phyloP scores from a whole-genome alignment of 1,140 invertebrate species.

The Drosophila repleta region DNA sequence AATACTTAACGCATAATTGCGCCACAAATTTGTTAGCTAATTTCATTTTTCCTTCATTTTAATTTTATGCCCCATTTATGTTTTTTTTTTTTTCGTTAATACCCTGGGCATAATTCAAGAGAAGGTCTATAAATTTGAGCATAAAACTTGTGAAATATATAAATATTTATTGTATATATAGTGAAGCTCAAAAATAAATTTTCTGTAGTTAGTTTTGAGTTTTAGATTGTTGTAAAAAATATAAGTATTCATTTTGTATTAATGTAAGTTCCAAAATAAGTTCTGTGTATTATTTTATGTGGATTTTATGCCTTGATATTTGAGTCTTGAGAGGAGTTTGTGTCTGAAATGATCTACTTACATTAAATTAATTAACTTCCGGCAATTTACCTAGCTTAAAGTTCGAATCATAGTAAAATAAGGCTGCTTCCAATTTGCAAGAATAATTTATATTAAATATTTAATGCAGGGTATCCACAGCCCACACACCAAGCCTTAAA shows the following conservation, averaged over 20 bases:
- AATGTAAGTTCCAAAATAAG: too few relatives aligned
- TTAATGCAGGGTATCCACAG: conserved; percentile 1
- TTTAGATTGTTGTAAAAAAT: neutral
- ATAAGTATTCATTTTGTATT: too few relatives aligned
- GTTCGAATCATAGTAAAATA: too few relatives aligned
- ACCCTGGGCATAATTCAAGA: conserved; percentile 10
- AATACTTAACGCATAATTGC: conserved; percentile 71
- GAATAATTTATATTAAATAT: too few relatives aligned
- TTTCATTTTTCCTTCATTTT: conserved; percentile 33
- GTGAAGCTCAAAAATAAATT: neutral
- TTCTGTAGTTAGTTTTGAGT: neutral
- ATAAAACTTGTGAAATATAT: neutral
- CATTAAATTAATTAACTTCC: too few relatives aligned
- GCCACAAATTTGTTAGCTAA: conserved; percentile 79
- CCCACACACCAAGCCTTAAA: neutral
- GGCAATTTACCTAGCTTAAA: too few relatives aligned
- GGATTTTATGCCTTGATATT: too few relatives aligned
- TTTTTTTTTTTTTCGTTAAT: conserved; percentile 1
- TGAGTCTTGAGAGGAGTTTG: too few relatives aligned
- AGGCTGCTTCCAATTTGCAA: too few relatives aligned
- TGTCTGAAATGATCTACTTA: too few relatives aligned
- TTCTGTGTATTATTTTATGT: too few relatives aligned
- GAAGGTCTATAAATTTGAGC: neutral
- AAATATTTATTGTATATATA: neutral
- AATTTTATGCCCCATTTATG: conserved; percentile 19